phyloP scores from a whole-genome alignment of 2,113 vertebrate genomes.

The Gallinago jamesoni region DNA sequence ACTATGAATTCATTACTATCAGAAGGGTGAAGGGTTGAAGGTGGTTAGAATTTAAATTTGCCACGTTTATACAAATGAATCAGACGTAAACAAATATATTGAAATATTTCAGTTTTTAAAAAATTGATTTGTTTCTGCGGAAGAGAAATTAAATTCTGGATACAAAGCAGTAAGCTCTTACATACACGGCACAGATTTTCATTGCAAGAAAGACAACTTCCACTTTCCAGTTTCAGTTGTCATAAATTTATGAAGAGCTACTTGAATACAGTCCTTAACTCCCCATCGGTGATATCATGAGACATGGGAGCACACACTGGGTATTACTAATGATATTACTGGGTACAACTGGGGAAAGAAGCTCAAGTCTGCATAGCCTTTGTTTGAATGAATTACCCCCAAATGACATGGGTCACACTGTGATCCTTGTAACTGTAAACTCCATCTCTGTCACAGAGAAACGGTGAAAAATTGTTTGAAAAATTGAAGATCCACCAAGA shows the following conservation, averaged over 20 bases:
- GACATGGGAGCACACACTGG: not conserved
- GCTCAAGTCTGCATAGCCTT: not conserved
- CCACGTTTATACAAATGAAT: not conserved
- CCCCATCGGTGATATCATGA: not conserved
- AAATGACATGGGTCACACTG: not conserved
- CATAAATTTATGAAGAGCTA: not conserved
- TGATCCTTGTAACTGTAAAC: not conserved
- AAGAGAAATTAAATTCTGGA: not conserved
- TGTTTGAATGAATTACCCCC: not conserved
- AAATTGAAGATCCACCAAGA: not conserved
- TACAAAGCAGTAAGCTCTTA: not conserved
- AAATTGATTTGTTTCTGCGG: not conserved
- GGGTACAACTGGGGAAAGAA: not conserved
- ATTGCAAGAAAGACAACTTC: not conserved
- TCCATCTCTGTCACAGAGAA: not conserved
- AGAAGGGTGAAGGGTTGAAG: not conserved
- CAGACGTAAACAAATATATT: not conserved
- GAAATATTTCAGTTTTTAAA: not conserved
- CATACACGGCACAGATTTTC: not conserved
- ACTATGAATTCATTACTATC: constrained; percentile 12
- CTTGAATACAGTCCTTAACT: not conserved
- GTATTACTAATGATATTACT: not conserved
- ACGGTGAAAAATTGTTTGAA: not conserved
- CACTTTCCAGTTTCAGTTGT: not conserved
- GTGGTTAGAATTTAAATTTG: not conserved